Evolutionary conservation across 2,888 invertebrate genomes (phyloP), one percentile per base, ranked within the genome.

Genomic region (Adelognathus sp.): DNA sequence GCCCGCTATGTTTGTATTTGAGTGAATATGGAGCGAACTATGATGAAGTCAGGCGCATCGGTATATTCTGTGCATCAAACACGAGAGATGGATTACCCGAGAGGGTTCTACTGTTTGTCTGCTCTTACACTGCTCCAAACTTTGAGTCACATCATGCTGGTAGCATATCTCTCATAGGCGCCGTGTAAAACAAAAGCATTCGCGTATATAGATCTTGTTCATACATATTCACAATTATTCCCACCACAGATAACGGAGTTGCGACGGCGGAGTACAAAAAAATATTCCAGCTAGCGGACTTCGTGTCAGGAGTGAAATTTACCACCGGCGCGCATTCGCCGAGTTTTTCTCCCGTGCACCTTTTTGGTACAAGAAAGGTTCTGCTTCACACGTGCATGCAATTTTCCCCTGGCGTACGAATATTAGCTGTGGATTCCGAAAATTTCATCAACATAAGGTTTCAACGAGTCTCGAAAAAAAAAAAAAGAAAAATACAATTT

Each of bases 231-330:
- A 54, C 24, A 61, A 54, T 69, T 67, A 75, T 61, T 67, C 44
- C 61, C 33, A 36, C 67, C 41, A 60, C 31, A 67, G 67, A 75
- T 67, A 67, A 61, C 60, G 27, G 27, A 75, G 69, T 63, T 46
- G 61, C 54, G 61, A 56, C 63, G 44, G 2, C 54, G 67, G 56
- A 46, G 54, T 39, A 33, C 18, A 67, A 61, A 54, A 66, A 60
- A 69, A 39, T 14, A 44, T 44, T 46, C 33, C 21, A n/a, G 9
- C 3, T 9, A n/a, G 31, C 31, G 14, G 29, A 41, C 61, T 54
- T 56, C 54, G 29, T 54, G 44, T 67, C 54, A 27, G 29, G 21
- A 52, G 39, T 54, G 29, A 67, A 39, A 9, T 16, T 33, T 27
- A 16, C 11, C 36, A 5, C 5, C 36, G 14, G 39, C 24, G 36